Conservation (phyloP, 2,797 vertebrate species). For the Coracias cyanogaster region DNA sequence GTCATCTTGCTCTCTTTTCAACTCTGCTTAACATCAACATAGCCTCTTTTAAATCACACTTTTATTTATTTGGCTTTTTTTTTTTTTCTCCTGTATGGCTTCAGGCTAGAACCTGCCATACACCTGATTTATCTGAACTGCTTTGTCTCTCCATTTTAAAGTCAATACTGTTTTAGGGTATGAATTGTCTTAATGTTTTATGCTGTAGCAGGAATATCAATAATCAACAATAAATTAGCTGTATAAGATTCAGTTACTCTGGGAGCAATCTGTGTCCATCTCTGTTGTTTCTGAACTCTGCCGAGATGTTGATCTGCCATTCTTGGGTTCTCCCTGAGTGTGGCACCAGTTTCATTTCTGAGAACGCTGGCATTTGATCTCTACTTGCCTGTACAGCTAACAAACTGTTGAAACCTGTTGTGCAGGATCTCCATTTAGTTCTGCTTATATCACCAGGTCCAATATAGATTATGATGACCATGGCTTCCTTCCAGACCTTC, state of each 20-base stretch:
- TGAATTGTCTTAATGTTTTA: background rate
- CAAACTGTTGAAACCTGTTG: conserved; percentile 10
- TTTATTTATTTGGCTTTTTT: too few relatives aligned
- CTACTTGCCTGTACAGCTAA: background rate
- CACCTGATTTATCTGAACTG: background rate
- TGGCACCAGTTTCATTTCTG: conserved; percentile 41
- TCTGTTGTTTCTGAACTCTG: background rate
- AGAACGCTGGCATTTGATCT: background rate
- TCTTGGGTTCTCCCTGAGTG: conserved; percentile 38
- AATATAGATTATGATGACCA: conserved; percentile 43
- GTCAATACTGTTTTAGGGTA: background rate
- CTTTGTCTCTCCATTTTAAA: background rate
- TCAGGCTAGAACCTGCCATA: background rate
- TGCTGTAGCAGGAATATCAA: background rate
- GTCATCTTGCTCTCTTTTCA: background rate
- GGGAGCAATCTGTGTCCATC: background rate
- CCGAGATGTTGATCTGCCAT: background rate
- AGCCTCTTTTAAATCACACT: background rate
- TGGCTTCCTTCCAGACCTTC: conserved; percentile 58
- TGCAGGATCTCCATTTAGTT: conserved; percentile 30
- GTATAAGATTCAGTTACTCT: background rate
- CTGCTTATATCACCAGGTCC: conserved; percentile 40
- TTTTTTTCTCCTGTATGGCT: background rate
- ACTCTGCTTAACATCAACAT: background rate
- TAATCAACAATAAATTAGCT: background rate